These are phyloP conservation scores for Tetragonula carbonaria DNA, from an alignment of 2,888 invertebrate species.

Conservation along the genomic window DNA sequence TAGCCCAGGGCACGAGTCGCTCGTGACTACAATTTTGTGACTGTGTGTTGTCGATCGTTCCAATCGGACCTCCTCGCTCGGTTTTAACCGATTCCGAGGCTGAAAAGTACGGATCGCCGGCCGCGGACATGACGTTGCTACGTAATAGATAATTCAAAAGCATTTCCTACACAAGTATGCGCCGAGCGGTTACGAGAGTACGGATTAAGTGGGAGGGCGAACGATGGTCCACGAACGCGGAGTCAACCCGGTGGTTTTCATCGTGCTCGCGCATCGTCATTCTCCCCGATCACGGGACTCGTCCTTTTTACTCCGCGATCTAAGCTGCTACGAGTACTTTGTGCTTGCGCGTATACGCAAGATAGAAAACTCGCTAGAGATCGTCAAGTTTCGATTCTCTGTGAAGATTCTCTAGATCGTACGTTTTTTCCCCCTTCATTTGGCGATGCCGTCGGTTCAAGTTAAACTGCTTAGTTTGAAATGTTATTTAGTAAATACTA, in stretches of 20 bases:
- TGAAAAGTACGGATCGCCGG: constrained; percentile 41
- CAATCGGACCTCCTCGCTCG: constrained; percentile 24
- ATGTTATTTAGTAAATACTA: too few species aligned
- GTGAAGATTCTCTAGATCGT: too few species aligned
- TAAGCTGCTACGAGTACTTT: constrained; percentile 23
- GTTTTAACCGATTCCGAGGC: constrained; percentile 33
- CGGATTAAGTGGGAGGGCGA: constrained; percentile 58
- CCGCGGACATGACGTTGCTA: constrained; percentile 59
- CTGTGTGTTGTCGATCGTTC: constrained; percentile 14
- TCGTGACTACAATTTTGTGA: constrained; percentile 52
- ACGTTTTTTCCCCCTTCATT: too few species aligned
- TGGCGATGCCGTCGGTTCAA: too few species aligned
- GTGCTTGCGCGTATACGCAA: neutral
- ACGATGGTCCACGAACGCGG: neutral
- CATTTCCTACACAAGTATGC: constrained; percentile 47
- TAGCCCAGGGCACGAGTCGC: constrained; percentile 24
- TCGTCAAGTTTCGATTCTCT: too few species aligned
- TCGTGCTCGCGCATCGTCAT: neutral
- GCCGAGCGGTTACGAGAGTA: constrained; percentile 23
- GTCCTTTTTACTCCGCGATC: neutral
- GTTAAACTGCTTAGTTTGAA: too few species aligned
- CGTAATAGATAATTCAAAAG: constrained; percentile 69
- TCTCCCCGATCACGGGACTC: constrained; percentile 6
- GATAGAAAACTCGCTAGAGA: constrained; percentile 59
- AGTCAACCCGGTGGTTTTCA: constrained; percentile 4